Conservation (phyloP, 2,888 invertebrate genomes). For the Reticulitermes lucifugus region DNA sequence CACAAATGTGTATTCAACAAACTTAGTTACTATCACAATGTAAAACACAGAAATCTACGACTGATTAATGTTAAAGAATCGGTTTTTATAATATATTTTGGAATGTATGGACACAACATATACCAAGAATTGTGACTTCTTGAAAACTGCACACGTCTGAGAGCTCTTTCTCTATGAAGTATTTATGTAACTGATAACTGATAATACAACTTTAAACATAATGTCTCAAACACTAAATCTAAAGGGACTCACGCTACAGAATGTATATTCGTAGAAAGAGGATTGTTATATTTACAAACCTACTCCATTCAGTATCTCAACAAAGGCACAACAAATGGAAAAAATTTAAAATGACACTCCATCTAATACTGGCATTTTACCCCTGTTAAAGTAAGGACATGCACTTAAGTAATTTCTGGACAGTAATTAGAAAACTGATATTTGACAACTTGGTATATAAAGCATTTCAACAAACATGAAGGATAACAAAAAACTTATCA, state of each 20-base stretch:
- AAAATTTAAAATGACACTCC: neutral
- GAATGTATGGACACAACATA: neutral
- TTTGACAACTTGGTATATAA: neutral
- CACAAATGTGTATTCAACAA: no score
- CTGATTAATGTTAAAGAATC: neutral
- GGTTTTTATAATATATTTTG: neutral
- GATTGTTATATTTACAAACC: neutral
- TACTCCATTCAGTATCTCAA: neutral
- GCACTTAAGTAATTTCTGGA: neutral
- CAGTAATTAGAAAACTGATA: neutral
- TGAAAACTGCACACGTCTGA: neutral
- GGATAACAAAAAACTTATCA: no score
- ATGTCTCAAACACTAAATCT: conserved; percentile 1
- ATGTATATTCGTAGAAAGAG: conserved; percentile 15
- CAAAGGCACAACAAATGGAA: neutral
- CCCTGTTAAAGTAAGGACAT: neutral
- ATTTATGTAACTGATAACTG: neutral
- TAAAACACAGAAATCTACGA: neutral
- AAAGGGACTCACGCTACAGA: conserved; percentile 3
- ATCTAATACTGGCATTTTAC: neutral
- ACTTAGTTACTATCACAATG: neutral
- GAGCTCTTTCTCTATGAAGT: neutral
- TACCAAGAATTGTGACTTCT: neutral
- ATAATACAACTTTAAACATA: conserved; percentile 18
- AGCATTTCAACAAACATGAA: neutral